These are phyloP conservation scores for Megathymus violae DNA, from an alignment of 1,140 invertebrate genomes.

Conservation along the genomic window DNA sequence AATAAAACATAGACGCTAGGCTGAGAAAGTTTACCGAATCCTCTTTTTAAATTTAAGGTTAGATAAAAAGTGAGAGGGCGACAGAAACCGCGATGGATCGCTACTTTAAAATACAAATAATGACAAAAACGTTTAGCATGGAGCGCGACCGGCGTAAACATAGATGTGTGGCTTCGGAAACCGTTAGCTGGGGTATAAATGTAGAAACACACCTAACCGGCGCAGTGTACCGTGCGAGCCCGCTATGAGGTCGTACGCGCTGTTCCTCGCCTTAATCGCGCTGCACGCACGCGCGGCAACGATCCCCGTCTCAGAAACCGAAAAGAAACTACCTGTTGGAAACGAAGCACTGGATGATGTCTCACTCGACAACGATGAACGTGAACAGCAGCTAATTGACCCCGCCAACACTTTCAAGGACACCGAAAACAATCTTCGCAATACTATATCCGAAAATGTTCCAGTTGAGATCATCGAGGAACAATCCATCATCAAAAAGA, in stretches of 20 bases:
- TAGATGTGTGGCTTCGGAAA: slow-evolving; percentile 37
- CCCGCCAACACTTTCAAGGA: slow-evolving; percentile 49
- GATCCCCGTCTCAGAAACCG: slow-evolving; percentile 44
- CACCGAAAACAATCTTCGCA: slow-evolving; percentile 53
- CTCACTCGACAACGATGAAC: slow-evolving; percentile 51
- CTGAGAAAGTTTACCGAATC: slow-evolving; percentile 6
- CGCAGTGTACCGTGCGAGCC: slow-evolving; percentile 52
- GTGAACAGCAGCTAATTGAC: slow-evolving; percentile 52
- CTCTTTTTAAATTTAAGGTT: neutral
- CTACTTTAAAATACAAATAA: slow-evolving; percentile 66
- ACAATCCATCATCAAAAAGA: slow-evolving; percentile 41
- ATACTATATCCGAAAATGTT: slow-evolving; percentile 43
- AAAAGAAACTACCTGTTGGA: slow-evolving; percentile 42
- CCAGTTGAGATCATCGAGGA: slow-evolving; percentile 61
- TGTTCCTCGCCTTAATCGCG: slow-evolving; percentile 50
- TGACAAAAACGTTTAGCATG: slow-evolving; percentile 68
- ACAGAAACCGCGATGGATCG: slow-evolving; percentile 23
- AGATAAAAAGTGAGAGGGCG: slow-evolving; percentile 37
- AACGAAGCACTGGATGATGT: slow-evolving; percentile 46
- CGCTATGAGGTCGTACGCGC: slow-evolving; percentile 66
- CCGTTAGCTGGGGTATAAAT: slow-evolving; percentile 75
- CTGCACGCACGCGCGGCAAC: slow-evolving; percentile 58
- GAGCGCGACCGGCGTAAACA: slow-evolving; percentile 34
- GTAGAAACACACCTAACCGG: slow-evolving; percentile 43
- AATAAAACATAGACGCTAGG: too few species aligned